Evolutionary conservation across 1,140 invertebrate species (phyloP).

Genomic region (Drosophila ananassae): DNA sequence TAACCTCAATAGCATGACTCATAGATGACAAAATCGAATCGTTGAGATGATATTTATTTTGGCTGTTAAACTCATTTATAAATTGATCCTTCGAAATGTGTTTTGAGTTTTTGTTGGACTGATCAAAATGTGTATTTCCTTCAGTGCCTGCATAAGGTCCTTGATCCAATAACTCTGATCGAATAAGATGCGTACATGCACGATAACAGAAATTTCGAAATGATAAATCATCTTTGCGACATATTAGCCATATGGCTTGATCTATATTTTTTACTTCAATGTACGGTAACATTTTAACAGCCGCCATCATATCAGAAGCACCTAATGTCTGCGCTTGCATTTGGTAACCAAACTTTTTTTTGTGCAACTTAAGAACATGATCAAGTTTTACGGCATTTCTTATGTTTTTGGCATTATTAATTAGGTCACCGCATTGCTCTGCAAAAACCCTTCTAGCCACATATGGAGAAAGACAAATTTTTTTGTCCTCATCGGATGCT

Average conservation of each 20-base stretch:
- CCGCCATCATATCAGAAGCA: slow-evolving; percentile 55
- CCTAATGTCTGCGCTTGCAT: slow-evolving; percentile 74
- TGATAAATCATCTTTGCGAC: slow-evolving; percentile 67
- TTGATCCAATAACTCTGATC: slow-evolving; percentile 16
- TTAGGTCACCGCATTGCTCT: slow-evolving; percentile 74
- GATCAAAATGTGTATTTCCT: not conserved
- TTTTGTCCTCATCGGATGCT: slow-evolving; percentile 77
- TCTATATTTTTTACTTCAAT: slow-evolving; percentile 70
- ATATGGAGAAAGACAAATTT: slow-evolving; percentile 70
- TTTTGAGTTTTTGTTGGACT: not conserved
- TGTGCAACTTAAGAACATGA: slow-evolving; percentile 76
- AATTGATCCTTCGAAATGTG: slow-evolving; percentile 43
- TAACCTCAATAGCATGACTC: slow-evolving; percentile 77
- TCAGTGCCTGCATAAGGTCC: not conserved
- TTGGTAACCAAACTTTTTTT: slow-evolving; percentile 82
- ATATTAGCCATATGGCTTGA: slow-evolving; percentile 67
- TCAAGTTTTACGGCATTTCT: slow-evolving; percentile 70
- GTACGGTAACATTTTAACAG: slow-evolving; percentile 72
- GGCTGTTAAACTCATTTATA: slow-evolving; percentile 56
- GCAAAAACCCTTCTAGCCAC: slow-evolving; percentile 77
- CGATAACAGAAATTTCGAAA: slow-evolving; percentile 72
- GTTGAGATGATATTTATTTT: slow-evolving; percentile 53
- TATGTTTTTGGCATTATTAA: slow-evolving; percentile 52
- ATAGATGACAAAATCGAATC: slow-evolving; percentile 66
- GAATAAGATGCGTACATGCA: slow-evolving; percentile 58